Base-by-base conservation (phyloP, 2,113 vertebrate genomes). In the Motacilla tschutschensis region DNA sequence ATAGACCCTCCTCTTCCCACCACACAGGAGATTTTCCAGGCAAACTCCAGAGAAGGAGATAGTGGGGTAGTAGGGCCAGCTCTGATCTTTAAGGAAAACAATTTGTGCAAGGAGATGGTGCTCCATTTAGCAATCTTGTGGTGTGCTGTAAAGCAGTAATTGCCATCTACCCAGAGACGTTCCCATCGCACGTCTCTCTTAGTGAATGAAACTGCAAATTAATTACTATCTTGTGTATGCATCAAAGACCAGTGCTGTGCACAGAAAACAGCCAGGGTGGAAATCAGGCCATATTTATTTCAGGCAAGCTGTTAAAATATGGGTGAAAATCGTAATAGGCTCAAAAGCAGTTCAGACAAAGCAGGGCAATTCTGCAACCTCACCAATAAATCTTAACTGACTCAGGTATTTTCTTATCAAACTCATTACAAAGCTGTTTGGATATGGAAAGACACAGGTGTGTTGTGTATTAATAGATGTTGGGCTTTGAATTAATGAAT, bases 151-250 rank as follows among this genome's bases (percentile, higher is more conserved):
- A 71, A 94, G 40, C 75, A 38, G 79, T 92, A 92, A 94, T 91
- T 93, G 92, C 87, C 60, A 28, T 83, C 90, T 77, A 71, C 85
- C 92, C 83, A 69, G 89, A 91, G 93, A 91, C 8, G 0, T 47
- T 79, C 79, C 91, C 84, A 77, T 85, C 17, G 40, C 62, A 31
- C 8, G 6, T 91, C 81, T 91, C 81, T 88, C 83, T 48, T 21
- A 53, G 48, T 74, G 81, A 88, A 91, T 87, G 84, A 87, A 92
- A 64, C 79, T 83, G 76, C 72, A 90, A 85, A 93, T 94, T 94
- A 94, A 93, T 94, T 93, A 95, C 88, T 85, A 72, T 87, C 88
- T 92, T 87, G 48, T 83, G 82, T 33, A 88, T 78, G 88, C 87
- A 91, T 91, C 90, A 83, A 93, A 91, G 87, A 90, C 88, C 73